Evolutionary conservation across 2,113 vertebrate species (phyloP).

Genomic region (Silurus meridionalis): DNA sequence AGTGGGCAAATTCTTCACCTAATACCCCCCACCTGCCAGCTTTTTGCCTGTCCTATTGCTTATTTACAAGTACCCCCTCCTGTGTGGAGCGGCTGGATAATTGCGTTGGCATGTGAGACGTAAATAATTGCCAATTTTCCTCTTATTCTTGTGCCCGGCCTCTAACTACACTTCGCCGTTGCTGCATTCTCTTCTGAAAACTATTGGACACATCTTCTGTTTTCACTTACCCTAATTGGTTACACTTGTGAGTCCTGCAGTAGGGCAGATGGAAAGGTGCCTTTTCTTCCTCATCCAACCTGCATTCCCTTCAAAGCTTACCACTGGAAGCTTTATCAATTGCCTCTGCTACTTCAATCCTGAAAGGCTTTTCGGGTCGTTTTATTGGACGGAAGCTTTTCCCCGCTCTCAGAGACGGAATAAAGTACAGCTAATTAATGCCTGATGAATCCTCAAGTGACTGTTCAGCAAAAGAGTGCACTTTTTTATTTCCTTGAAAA

Average conservation of each 20-base stretch:
- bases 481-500: slow-evolving; percentile 25
- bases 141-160: slow-evolving; percentile 37
- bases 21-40: slow-evolving; percentile 45
- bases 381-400: slow-evolving; percentile 47
- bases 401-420: slow-evolving; percentile 19
- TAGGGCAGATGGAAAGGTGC: slow-evolving; percentile 50
- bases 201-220: slow-evolving; percentile 62
- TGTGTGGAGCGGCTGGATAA: slow-evolving; percentile 57
- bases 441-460: slow-evolving; percentile 51
- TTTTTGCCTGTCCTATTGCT: slow-evolving; percentile 54
- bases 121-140: slow-evolving; percentile 67
- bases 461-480: slow-evolving; percentile 28
- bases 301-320: slow-evolving; percentile 35
- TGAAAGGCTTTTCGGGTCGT: slow-evolving; percentile 49
- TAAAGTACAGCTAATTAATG: slow-evolving; percentile 47
- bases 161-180: slow-evolving; percentile 44
- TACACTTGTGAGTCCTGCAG: slow-evolving; percentile 56
- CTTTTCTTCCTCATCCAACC: slow-evolving; percentile 51
- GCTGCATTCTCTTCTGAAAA: slow-evolving; percentile 41
- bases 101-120: slow-evolving; percentile 63
- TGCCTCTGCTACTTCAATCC: slow-evolving; percentile 37
- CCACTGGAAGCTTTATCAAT: slow-evolving; percentile 45
- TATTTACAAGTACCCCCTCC: slow-evolving; percentile 57
- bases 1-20: slow-evolving; percentile 51
- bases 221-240: slow-evolving; percentile 64